Evolutionary conservation across 92 coral and sea anemone species (phyloP), one percentile per base, ranked within the genome.

Genomic region (Epizoanthus illoricatus): DNA sequence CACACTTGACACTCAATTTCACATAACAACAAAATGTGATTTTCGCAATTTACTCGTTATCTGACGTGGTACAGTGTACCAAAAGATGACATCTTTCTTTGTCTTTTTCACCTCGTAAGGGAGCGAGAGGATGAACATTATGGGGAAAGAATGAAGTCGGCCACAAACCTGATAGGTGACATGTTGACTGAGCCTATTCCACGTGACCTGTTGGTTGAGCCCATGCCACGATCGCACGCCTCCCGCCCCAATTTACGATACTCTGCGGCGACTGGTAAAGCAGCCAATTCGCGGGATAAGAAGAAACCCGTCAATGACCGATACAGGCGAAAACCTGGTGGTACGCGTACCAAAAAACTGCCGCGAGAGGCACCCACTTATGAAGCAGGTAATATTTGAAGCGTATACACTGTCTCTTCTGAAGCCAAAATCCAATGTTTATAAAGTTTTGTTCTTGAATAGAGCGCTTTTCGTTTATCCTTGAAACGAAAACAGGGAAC

Each of bases 111-210:
- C 21, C 7, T 16, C 7, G 16, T 42, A 43, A 78, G 82, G 82
- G 82, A 62, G 24, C 16, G 71, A 63, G 82, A 78, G 41, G 71
- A 58, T 23, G 82, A 63, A 3, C 82, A 78, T 62, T 78, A 78
- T 19, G 71, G 65, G 59, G 82, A 78, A 15, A 41, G 82, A 78
- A 63, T 78, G 71, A 78, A 63, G 49, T n/a, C 15, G 11, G 82
- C 82, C 59, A 40, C 82, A 45, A 62, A 63, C 42, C 61, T 78
- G 61, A 42, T 78, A 49, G 47, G 82, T 23, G 71, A 78, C 58
- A 62, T 78, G 71, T 16, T 78, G 54, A 78, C 82, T 5, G 82
- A 78, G 23, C 23, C 20, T 5, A 61, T 60, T 21, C 82, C 82
- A 42, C 71, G 47, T 28, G 71, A 78, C 58, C 63, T 78, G 71